A percentile compares a stretch with the other conserved stretches of the same genome.
Conservation (phyloP, 2,888 invertebrate species). For the Plusia festucae region DNA sequence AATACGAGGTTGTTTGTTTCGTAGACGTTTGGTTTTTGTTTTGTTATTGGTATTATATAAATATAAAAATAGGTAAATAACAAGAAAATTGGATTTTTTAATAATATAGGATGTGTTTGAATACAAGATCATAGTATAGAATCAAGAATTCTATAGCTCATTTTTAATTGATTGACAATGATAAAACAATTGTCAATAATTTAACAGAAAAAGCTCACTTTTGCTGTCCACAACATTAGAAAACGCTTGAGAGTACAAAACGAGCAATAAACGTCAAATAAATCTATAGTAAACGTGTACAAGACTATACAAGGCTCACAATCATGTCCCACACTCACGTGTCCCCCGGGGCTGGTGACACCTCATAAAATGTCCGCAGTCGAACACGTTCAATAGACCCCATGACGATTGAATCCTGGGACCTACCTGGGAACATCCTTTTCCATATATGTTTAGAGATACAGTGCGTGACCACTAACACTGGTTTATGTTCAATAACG, state of each 20-base stretch:
- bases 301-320: background rate
- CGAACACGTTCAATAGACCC: slow-evolving; percentile 37
- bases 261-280: background rate
- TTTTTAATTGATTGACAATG: too few species aligned
- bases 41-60: background rate
- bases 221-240: background rate
- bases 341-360: slow-evolving; percentile 16
- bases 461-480: background rate
- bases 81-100: background rate
- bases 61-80: background rate
- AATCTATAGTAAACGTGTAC: slow-evolving; percentile 6
- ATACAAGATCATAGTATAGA: too few species aligned
- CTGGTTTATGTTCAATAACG: too few species aligned
- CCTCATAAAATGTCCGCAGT: slow-evolving; percentile 30
- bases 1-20: slow-evolving; percentile 12
- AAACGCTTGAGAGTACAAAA: background rate
- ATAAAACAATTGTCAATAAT: too few species aligned
- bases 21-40: background rate
- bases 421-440: background rate
- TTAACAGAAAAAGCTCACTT: background rate
- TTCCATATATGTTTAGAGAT: background rate
- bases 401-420: slow-evolving; percentile 18
- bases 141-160: too few species aligned
- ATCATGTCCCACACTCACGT: background rate
- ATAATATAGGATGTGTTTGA: too few species aligned